A percentile compares a stretch with the other conserved stretches of the same genome.
Evolutionary conservation across 1,140 invertebrate species (phyloP).

Genomic region (Maniola jurtina): DNA sequence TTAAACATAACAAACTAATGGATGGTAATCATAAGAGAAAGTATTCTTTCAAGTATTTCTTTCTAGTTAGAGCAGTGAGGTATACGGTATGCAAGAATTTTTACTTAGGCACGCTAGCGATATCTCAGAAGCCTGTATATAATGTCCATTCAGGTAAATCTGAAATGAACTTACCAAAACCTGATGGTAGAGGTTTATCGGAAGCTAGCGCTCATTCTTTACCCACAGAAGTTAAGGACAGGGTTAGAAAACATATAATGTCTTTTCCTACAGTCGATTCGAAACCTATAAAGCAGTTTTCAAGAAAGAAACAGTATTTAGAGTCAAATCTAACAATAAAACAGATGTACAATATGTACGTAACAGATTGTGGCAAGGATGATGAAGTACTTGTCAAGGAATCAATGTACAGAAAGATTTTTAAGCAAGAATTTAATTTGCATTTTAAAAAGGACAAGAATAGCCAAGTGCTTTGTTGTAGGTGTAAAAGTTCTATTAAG

Average conservation of each 20-base stretch:
- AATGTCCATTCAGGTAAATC: conserved; percentile 70
- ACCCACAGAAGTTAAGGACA: conserved; percentile 59
- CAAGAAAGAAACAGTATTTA: conserved; percentile 72
- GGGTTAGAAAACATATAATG: conserved; percentile 61
- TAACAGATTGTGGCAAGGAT: conserved; percentile 57
- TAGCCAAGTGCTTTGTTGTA: conserved; percentile 54
- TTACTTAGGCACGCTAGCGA: conserved; percentile 69
- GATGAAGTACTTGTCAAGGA: conserved; percentile 64
- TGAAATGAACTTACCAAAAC: conserved; percentile 69
- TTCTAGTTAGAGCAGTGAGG: conserved; percentile 52
- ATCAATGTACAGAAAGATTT: conserved; percentile 75
- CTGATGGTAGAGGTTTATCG: conserved; percentile 60
- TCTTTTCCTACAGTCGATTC: conserved; percentile 60
- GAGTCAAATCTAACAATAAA: conserved; percentile 68
- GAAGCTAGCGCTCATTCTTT: conserved; percentile 59
- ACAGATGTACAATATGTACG: conserved; percentile 75
- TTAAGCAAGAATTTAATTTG: conserved; percentile 75
- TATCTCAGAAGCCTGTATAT: conserved; percentile 71
- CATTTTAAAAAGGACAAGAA: conserved; percentile 69
- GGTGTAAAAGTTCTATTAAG: conserved; percentile 61
- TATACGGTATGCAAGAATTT: conserved; percentile 71
- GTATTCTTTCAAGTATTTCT: conserved; percentile 71
- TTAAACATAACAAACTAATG: conserved; percentile 46
- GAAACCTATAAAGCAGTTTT: conserved; percentile 63
- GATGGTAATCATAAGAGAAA: conserved; percentile 50